phyloP scores from a whole-genome alignment of 2,113 vertebrate genomes.

The Python bivittatus region DNA sequence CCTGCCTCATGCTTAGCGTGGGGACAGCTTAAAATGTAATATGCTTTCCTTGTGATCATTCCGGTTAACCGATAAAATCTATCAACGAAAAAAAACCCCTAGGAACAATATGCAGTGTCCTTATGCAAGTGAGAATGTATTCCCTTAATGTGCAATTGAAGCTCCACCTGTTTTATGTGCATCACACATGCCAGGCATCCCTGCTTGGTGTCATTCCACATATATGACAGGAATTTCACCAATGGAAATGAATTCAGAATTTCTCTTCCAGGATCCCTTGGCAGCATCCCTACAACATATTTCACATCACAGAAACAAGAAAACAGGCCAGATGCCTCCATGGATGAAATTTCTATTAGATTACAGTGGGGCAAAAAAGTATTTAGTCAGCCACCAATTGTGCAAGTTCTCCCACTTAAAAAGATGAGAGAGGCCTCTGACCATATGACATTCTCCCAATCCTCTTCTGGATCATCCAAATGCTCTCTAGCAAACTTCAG shows the following conservation, averaged over 20 bases:
- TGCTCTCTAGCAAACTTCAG: no score
- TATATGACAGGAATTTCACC: not conserved
- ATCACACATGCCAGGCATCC: not conserved
- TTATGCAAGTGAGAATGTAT: not conserved
- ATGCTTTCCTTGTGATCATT: not conserved
- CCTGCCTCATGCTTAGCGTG: not conserved
- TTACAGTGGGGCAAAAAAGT: no score
- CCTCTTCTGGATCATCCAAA: no score
- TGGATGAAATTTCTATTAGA: not conserved
- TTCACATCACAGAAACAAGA: not conserved
- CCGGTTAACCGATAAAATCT: slow-evolving; percentile 33
- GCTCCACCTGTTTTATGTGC: not conserved
- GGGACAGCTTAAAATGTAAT: slow-evolving; percentile 38
- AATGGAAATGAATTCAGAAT: not conserved
- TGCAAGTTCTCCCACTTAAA: no score
- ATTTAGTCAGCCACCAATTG: no score
- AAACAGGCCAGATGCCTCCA: not conserved
- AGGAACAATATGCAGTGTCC: slow-evolving; percentile 29
- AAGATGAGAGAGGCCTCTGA: no score
- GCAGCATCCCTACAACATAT: not conserved
- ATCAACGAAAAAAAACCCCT: slow-evolving; percentile 1
- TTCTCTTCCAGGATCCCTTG: not conserved
- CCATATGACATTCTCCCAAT: no score
- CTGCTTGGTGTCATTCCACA: not conserved
- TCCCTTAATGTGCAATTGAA: not conserved